A percentile compares a stretch with the other conserved stretches of the same genome.
These are phyloP conservation scores for Karalla daura DNA, from an alignment of 2,797 vertebrate species.

Conservation along the genomic window DNA sequence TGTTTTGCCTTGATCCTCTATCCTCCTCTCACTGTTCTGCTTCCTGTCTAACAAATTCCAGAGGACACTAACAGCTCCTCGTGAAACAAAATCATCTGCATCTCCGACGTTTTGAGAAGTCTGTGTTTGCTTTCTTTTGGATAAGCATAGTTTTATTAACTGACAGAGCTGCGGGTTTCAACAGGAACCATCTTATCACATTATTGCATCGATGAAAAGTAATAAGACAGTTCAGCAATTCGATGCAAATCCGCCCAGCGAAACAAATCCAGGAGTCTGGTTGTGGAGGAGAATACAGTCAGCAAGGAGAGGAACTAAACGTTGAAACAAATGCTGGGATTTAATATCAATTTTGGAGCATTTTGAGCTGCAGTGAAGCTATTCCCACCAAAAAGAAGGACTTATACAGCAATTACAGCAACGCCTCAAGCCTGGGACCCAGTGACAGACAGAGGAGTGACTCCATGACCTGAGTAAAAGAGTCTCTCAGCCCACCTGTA, in stretches of 20 bases:
- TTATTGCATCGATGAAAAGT: too few relatives aligned
- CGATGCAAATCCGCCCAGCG: too few relatives aligned
- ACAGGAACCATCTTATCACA: too few relatives aligned
- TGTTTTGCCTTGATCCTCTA: neutral
- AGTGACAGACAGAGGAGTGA: slow-evolving; percentile 1
- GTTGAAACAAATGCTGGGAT: too few relatives aligned
- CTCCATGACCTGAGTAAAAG: neutral
- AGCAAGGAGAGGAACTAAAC: too few relatives aligned
- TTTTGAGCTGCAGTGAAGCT: neutral
- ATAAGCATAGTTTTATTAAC: too few relatives aligned
- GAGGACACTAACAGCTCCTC: neutral
- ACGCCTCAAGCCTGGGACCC: neutral
- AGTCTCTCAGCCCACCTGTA: neutral
- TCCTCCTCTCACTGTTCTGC: neutral
- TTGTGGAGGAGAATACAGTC: too few relatives aligned
- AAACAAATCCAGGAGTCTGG: neutral
- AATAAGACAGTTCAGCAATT: too few relatives aligned
- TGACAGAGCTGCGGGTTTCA: too few relatives aligned
- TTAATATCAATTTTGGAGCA: neutral
- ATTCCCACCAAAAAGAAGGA: neutral
- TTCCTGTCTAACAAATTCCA: neutral
- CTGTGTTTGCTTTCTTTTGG: neutral
- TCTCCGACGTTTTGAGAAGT: neutral
- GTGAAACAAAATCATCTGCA: neutral
- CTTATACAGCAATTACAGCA: neutral